Percentiles rank a stretch among this genome's conserved stretches.
These are phyloP conservation scores for Nyctibius grandis DNA, from an alignment of 2,797 vertebrate genomes.

Conservation along the genomic window DNA sequence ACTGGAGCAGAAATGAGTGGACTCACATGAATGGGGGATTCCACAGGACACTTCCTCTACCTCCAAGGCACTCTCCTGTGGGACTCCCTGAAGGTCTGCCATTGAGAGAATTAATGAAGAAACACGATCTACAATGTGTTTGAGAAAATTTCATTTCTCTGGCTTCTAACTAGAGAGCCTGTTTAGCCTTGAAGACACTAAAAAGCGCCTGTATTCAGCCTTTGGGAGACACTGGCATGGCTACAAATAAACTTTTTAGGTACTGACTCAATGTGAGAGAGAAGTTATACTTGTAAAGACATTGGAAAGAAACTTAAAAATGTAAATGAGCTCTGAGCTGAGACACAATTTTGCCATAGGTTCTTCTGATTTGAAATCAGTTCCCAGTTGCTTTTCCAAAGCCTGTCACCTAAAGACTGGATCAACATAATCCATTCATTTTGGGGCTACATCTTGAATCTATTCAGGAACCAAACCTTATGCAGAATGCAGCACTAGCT, in stretches of 20 bases:
- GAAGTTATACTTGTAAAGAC: background rate
- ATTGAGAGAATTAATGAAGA: background rate
- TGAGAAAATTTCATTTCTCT: background rate
- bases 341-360: background rate
- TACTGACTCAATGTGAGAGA: background rate
- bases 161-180: background rate
- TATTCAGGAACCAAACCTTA: background rate
- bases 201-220: background rate
- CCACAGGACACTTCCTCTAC: background rate
- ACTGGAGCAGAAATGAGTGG: background rate
- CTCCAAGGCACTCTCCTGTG: background rate
- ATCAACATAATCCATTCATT: background rate
- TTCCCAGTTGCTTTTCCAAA: background rate
- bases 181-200: background rate
- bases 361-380: background rate
- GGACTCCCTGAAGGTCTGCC: background rate
- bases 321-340: background rate
- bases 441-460: background rate
- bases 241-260: background rate
- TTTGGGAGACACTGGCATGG: background rate
- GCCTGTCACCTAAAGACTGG: background rate
- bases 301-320: background rate
- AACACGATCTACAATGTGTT: background rate
- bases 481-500: background rate
- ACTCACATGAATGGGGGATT: background rate